Base-by-base conservation (phyloP, 2,113 vertebrate species). In the Origma solitaria region DNA sequence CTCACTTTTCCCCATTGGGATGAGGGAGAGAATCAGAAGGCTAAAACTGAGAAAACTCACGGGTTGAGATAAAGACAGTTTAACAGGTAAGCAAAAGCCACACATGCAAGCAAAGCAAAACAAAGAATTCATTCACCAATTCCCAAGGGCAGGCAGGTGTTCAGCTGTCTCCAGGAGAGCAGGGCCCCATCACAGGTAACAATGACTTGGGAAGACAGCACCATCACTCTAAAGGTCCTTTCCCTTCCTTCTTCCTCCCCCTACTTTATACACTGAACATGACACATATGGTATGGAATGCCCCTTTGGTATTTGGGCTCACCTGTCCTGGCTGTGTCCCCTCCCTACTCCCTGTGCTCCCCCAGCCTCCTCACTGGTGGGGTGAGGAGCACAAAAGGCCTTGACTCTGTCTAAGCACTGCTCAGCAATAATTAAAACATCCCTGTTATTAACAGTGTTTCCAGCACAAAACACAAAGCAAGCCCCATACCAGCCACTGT, bases 101-200 rank as follows among this genome's bases (percentile, higher is more conserved):
- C 49, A 42, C 11, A 25, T 14, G 15, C 22, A 57, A 57, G 50
- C 23, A 71, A 51, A 84, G 42, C 23, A 84, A 44, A 18, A 9
- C 0, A 2, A 70, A 16, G 9, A 50, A 44, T 57, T 64, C 15
- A 44, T 37, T 61, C 33, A 54, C 23, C 9, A 21, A 0, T 64
- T 57, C 50, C 37, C 1, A 0, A 16, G 27, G 45, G 33, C 42
- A 62, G 31, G 40, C 14, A 24, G 31, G 6, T 15, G 6, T 44
- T 57, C 62, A 83, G 49, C 27, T 45, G 37, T 61, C 22, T 27
- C 22, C 45, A 47, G 53, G n/a, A 53, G 8, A 68, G 24, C n/a
- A 68, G 61, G 28, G 15, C 5, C 23, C 8, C 49, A 56, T 42
- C 12, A 13, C 0, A 2, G 9, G 5, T 49, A 14, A 23, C 0